A percentile compares a stretch with the other conserved stretches of the same genome.
Conservation (phyloP, 2,113 vertebrate species). For the Engraulis encrasicolus region DNA sequence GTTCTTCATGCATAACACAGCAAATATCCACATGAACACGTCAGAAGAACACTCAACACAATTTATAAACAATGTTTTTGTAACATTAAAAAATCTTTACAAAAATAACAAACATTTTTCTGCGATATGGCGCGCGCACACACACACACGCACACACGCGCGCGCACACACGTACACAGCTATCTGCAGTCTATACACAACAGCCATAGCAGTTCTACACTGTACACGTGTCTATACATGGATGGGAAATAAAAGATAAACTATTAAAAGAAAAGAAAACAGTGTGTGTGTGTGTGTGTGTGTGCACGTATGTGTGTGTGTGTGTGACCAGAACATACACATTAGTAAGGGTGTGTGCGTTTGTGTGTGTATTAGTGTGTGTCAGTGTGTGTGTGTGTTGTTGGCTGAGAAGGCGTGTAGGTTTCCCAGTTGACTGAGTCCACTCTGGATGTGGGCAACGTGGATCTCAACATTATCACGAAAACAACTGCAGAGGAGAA, state of each 20-base stretch:
- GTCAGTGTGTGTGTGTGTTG: constrained; percentile 95
- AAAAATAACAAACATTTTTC: constrained; percentile 74
- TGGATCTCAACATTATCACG: constrained; percentile 99
- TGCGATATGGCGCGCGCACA: constrained; percentile 64
- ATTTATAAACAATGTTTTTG: background rate
- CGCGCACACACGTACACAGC: background rate
- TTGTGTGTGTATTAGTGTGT: constrained; percentile 25
- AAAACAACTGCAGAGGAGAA: constrained; percentile 83
- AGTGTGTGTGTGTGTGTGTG: no score
- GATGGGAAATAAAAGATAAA: no score
- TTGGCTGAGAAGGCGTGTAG: constrained; percentile 96
- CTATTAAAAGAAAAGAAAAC: no score
- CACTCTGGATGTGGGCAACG: constrained; percentile 98
- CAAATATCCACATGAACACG: background rate
- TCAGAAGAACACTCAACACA: background rate
- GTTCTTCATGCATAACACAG: background rate
- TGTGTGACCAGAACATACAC: no score
- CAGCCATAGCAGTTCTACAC: background rate
- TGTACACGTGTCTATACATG: background rate
- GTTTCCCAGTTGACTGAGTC: constrained; percentile 98
- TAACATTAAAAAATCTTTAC: constrained; percentile 55
- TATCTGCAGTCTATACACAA: background rate
- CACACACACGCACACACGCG: background rate
- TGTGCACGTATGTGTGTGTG: constrained; percentile 27
- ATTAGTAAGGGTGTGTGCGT: background rate